Base-by-base conservation (phyloP, 2,113 vertebrate species). In the Bettongia penicillata region DNA sequence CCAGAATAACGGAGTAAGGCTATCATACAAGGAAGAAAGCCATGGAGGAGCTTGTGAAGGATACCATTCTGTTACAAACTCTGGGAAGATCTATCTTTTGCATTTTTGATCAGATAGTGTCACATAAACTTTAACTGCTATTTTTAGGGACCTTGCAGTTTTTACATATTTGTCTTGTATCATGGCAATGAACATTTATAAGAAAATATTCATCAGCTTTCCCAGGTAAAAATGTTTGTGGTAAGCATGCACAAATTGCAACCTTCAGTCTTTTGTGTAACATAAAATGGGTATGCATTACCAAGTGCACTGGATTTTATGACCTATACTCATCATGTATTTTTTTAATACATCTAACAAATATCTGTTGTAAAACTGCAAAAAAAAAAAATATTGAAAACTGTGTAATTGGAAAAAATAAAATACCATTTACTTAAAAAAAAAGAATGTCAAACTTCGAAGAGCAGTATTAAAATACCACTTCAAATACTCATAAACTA, bases 51-150 rank as follows among this genome's bases (percentile, higher is more conserved):
- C 97, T 50, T 99, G 99, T 55, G 97, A 99, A 1, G 99, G 99
- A 96, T 99, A 99, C 96, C 99, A 99, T 98, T 99, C 99, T 97
- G 98, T 97, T 99, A 96, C 99, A 99, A 98, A 99, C 98, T 98
- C 98, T 97, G 97, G 98, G 98, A 98, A 98, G 95, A 61, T 93
- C 98, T 96, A 96, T 96, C 98, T 98, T 98, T 97, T 97, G 97
- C 97, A 3, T 98, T 98, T 98, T 98, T 98, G 98, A 99, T 98
- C 98, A 98, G 97, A 98, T 99, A 98, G 97, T 97, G 97, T 98
- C 98, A 98, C 97, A 99, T 98, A 98, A 98, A 98, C 97, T 97
- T 98, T 98, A 98, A 98, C 98, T 98, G 99, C 98, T 98, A 97
- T 98, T 98, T 98, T 99, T 99, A 99, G 98, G 98, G 98, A 99